Percentiles rank a stretch among this genome's conserved stretches.
phyloP scores from a whole-genome alignment of 2,888 invertebrate species.

The Drosophila percnosoma region DNA sequence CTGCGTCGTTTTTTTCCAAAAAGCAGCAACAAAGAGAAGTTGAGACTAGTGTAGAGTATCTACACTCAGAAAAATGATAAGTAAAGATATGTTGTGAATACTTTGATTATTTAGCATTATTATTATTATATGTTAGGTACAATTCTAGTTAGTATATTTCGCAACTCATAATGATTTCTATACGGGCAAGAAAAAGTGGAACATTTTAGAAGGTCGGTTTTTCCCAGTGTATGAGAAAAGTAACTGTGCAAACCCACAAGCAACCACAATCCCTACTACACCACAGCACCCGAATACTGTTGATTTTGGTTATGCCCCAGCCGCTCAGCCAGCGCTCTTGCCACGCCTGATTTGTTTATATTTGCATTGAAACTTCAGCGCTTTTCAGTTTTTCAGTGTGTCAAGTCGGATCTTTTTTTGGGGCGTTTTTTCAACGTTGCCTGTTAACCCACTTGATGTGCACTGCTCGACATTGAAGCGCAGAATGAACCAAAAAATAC shows the following conservation, averaged over 20 bases:
- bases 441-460: constrained; percentile 70
- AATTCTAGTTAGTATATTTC: no score
- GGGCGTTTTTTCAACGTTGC: constrained; percentile 29
- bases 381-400: constrained; percentile 58
- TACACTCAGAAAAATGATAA: constrained; percentile 3
- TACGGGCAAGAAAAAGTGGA: background rate
- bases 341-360: constrained; percentile 70
- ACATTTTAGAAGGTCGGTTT: background rate
- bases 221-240: background rate
- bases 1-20: constrained; percentile 54
- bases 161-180: background rate
- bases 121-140: background rate
- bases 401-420: constrained; percentile 50
- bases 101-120: background rate
- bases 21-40: constrained; percentile 3
- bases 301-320: background rate
- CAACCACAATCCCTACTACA: background rate
- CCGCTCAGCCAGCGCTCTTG: background rate
- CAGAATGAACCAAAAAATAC: constrained; percentile 10
- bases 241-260: constrained; percentile 1
- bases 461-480: constrained; percentile 58
- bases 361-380: constrained; percentile 75
- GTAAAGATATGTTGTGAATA: background rate
- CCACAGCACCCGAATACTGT: background rate
- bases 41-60: background rate